Conservation (phyloP, 2,113 vertebrate species). For the Onychostruthus taczanowskii region DNA sequence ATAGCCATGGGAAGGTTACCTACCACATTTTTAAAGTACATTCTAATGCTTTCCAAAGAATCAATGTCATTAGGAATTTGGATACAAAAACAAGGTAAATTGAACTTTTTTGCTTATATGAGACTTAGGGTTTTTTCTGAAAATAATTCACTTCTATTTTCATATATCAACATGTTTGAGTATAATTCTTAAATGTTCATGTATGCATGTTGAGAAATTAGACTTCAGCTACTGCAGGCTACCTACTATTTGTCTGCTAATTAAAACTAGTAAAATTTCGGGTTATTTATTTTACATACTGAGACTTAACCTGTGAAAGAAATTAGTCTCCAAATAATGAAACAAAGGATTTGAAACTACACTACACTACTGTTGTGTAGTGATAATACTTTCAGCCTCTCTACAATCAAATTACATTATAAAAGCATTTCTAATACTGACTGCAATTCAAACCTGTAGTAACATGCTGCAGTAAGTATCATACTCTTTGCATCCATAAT, state of each 20-base stretch:
- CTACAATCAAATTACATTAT: constrained; percentile 60
- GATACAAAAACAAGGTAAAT: neutral
- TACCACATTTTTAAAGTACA: neutral
- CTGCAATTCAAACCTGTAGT: constrained; percentile 59
- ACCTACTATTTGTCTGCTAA: neutral
- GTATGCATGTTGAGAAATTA: neutral
- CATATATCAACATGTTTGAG: neutral
- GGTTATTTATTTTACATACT: neutral
- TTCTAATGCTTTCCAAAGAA: neutral
- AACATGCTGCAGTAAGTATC: constrained; percentile 63
- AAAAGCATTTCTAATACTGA: constrained; percentile 68
- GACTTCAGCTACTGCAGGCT: neutral
- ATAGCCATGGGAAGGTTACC: neutral
- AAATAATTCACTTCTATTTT: neutral
- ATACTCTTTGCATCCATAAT: constrained; percentile 41
- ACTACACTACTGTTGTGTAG: neutral
- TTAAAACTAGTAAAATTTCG: neutral
- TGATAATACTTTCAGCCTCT: neutral
- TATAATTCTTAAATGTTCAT: neutral
- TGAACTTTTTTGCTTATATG: neutral
- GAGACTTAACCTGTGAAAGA: neutral
- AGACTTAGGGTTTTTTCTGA: neutral
- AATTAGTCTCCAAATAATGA: constrained; percentile 5
- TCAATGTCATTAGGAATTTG: neutral
- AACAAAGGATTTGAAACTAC: neutral